Evolutionary conservation across 2,113 vertebrate genomes (phyloP).

Genomic region (Crotophaga sulcirostris): DNA sequence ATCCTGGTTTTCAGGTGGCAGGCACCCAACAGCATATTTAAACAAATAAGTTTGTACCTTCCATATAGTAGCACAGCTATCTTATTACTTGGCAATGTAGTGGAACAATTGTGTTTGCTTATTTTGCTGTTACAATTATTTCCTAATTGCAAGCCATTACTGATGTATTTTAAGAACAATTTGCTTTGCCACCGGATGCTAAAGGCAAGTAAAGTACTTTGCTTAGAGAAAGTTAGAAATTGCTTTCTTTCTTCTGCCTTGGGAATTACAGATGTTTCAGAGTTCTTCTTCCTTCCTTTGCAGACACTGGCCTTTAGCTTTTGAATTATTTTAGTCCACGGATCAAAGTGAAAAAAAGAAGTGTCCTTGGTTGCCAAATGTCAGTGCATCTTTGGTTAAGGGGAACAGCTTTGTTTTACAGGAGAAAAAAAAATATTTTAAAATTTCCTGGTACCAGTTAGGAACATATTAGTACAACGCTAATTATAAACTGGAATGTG

Average conservation of each 20-base stretch:
- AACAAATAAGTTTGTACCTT: background rate
- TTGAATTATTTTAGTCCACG: conserved; percentile 31
- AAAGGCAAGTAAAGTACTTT: background rate
- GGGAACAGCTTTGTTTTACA: conserved; percentile 37
- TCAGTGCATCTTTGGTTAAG: conserved; percentile 51
- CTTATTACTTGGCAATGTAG: background rate
- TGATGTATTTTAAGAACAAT: conserved; percentile 17
- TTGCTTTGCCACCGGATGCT: background rate
- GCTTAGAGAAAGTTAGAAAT: background rate
- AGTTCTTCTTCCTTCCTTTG: background rate
- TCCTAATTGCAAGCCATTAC: conserved; percentile 7
- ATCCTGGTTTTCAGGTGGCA: background rate
- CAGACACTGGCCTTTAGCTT: background rate
- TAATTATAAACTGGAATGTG: conserved; percentile 79
- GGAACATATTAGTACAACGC: conserved; percentile 72
- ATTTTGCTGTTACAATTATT: background rate
- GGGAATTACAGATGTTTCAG: background rate
- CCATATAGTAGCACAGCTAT: background rate
- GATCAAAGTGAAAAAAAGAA: background rate
- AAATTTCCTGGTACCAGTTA: conserved; percentile 53
- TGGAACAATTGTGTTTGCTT: background rate
- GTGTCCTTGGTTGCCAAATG: background rate
- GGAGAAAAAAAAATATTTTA: conserved; percentile 38
- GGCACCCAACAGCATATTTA: background rate
- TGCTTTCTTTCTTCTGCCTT: background rate